phyloP scores from a whole-genome alignment of 2,797 vertebrate species.

The Gallinago stenura region DNA sequence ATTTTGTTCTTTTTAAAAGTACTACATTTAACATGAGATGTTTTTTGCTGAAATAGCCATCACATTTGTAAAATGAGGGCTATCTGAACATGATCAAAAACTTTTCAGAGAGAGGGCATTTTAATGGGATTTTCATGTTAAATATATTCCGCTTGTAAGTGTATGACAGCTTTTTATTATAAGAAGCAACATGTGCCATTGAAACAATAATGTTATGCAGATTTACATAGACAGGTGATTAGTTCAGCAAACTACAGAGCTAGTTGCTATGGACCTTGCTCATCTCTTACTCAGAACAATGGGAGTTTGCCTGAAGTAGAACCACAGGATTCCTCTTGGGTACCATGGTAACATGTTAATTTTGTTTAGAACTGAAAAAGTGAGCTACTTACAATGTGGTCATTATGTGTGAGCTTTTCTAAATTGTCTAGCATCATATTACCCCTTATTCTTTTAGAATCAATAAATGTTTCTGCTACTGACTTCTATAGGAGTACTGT shows the following conservation, averaged over 20 bases:
- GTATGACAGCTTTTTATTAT: background rate
- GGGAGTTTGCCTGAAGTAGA: background rate
- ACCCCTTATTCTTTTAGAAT: background rate
- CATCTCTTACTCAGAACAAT: background rate
- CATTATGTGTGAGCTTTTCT: background rate
- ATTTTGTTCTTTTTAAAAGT: background rate
- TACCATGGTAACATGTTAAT: constrained; percentile 31
- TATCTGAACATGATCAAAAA: background rate
- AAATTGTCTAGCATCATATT: background rate
- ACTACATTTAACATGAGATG: background rate
- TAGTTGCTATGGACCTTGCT: background rate
- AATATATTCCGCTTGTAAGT: constrained; percentile 29
- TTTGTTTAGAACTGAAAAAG: constrained; percentile 12
- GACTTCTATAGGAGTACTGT: background rate
- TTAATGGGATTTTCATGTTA: background rate
- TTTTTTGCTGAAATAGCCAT: constrained; percentile 17
- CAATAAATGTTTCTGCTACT: background rate
- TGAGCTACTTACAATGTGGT: background rate
- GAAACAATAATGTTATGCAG: background rate
- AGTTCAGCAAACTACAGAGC: background rate
- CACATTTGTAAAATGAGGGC: background rate
- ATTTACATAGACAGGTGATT: background rate
- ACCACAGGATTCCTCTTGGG: background rate
- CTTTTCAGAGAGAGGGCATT: background rate
- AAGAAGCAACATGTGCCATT: background rate